Conservation (phyloP, 2,797 vertebrate species). For the Gallinago nigripennis region DNA sequence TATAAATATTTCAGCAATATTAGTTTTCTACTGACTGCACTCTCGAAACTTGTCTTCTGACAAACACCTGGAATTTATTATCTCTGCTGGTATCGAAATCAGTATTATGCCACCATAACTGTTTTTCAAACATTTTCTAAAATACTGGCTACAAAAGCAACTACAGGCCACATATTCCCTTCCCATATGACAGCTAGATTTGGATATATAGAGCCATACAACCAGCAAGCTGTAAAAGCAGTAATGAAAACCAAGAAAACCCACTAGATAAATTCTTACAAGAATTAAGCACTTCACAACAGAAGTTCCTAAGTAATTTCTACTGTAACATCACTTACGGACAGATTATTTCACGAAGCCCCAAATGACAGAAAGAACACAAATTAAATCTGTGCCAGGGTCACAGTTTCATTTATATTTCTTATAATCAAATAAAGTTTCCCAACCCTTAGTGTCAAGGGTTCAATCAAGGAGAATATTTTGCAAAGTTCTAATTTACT, state of each 20-base stretch:
- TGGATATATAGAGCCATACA: neutral
- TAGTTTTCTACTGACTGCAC: neutral
- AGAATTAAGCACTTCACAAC: neutral
- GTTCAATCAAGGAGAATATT: neutral
- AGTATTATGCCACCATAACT: neutral
- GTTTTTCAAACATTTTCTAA: neutral
- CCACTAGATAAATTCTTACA: neutral
- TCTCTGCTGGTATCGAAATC: neutral
- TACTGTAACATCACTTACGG: neutral
- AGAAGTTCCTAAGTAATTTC: neutral
- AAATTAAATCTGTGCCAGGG: neutral
- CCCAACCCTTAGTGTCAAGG: neutral
- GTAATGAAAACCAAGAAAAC: neutral
- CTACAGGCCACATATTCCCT: neutral
- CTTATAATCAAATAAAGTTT: neutral
- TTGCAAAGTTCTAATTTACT: neutral
- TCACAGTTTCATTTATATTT: neutral
- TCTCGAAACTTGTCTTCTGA: neutral
- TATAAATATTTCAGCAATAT: neutral
- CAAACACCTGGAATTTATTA: neutral
- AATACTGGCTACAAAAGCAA: neutral
- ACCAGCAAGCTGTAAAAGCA: neutral
- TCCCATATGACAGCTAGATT: neutral
- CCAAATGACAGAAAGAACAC: neutral
- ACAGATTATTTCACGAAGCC: neutral